A percentile compares a stretch with the other conserved stretches of the same genome.
phyloP scores from a whole-genome alignment of 1,140 invertebrate genomes.

The silkworm (Bombyx mori) region ASM3026992v2 NC_085128.1:11975001-11975500 shows the following conservation, averaged over 20 bases:
- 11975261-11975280: constrained; percentile 17
- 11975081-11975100: too few species aligned
- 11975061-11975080: too few species aligned
- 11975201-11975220: constrained; percentile 5
- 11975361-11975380: constrained; percentile 34
- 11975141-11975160: too few species aligned
- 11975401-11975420: constrained; percentile 33
- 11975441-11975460: constrained; percentile 20
- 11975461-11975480: constrained; percentile 10
- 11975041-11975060: too few species aligned
- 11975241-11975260: constrained; percentile 36
- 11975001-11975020: too few species aligned
- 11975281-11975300: constrained; percentile 40
- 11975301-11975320: constrained; percentile 41
- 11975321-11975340: constrained; percentile 38
- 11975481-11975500: neutral
- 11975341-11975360: constrained; percentile 53
- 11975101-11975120: neutral
- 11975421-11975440: constrained; percentile 30
- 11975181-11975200: constrained; percentile 1
- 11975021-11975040: too few species aligned
- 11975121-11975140: too few species aligned
- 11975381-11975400: constrained; percentile 35
- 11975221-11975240: constrained; percentile 28
- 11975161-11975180: neutral